Percentiles rank a stretch among this genome's conserved stretches.
Evolutionary conservation across 2,797 vertebrate species (phyloP).

Genomic region (Podarcis siculus): DNA sequence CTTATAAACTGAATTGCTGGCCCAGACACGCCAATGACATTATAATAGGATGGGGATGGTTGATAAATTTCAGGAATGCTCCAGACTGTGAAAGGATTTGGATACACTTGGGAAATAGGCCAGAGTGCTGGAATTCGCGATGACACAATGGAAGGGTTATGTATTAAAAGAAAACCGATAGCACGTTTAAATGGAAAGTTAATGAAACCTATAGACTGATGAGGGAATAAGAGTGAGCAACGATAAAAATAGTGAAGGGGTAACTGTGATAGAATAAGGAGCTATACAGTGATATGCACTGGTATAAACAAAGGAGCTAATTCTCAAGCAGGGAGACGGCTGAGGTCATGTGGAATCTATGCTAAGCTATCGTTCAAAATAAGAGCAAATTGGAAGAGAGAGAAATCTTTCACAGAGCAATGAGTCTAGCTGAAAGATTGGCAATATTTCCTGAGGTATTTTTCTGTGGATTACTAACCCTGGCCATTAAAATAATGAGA

Average conservation of each 20-base stretch:
- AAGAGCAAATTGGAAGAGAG: background rate
- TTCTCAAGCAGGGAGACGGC: accelerated
- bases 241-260: background rate
- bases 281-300: background rate
- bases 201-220: conserved; percentile 61
- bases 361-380: background rate
- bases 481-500: background rate
- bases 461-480: background rate
- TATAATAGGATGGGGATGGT: conserved; percentile 62
- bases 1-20: background rate
- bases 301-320: conserved; percentile 30
- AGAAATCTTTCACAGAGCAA: background rate
- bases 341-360: background rate
- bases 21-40: conserved; percentile 62
- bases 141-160: conserved; percentile 62
- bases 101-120: conserved; percentile 35
- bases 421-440: background rate
- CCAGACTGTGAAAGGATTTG: conserved; percentile 63
- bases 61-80: conserved; percentile 66
- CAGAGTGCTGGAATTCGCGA: conserved; percentile 53
- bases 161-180: conserved; percentile 55
- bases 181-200: conserved; percentile 57
- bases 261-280: conserved; percentile 25
- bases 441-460: accelerated
- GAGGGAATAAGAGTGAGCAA: conserved; percentile 20